Conservation (phyloP, 1,140 invertebrate genomes). For the Acromyrmex heyeri region DNA sequence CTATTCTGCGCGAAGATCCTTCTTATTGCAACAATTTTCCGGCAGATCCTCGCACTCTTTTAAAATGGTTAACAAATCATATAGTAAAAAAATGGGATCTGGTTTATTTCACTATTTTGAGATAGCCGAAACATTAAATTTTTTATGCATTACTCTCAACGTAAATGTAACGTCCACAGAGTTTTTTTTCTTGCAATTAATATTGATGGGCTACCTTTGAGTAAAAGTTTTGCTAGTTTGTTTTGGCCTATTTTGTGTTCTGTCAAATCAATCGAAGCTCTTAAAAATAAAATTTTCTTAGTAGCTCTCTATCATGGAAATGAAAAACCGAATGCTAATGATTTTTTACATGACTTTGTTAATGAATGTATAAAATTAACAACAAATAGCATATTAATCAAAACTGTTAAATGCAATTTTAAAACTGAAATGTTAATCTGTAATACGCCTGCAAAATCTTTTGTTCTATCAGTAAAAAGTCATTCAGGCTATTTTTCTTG, state of each 20-base stretch:
- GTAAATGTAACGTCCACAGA: no score
- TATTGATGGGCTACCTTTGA: conserved; percentile 15
- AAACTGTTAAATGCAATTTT: conserved; percentile 10
- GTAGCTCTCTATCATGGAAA: conserved; percentile 33
- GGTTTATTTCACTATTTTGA: no score
- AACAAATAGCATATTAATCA: conserved; percentile 40
- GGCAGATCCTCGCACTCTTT: no score
- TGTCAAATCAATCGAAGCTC: conserved; percentile 1
- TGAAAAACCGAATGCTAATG: conserved; percentile 3
- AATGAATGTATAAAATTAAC: conserved; percentile 29
- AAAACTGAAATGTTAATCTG: conserved; percentile 37
- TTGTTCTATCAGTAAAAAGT: conserved; percentile 25
- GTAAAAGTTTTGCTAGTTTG: not conserved
- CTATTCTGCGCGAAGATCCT: no score
- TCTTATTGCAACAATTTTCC: no score
- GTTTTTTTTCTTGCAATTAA: not conserved
- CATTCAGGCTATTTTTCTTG: conserved; percentile 39
- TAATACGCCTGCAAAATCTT: conserved; percentile 25
- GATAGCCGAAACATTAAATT: no score
- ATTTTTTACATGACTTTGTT: conserved; percentile 38
- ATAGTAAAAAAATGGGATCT: no score
- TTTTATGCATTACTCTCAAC: no score
- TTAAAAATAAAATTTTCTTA: conserved; percentile 18
- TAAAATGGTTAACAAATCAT: no score
- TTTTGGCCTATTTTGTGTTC: conserved; percentile 33